phyloP scores from a whole-genome alignment of 1,140 invertebrate genomes.

The Globodera rostochiensis region DNA sequence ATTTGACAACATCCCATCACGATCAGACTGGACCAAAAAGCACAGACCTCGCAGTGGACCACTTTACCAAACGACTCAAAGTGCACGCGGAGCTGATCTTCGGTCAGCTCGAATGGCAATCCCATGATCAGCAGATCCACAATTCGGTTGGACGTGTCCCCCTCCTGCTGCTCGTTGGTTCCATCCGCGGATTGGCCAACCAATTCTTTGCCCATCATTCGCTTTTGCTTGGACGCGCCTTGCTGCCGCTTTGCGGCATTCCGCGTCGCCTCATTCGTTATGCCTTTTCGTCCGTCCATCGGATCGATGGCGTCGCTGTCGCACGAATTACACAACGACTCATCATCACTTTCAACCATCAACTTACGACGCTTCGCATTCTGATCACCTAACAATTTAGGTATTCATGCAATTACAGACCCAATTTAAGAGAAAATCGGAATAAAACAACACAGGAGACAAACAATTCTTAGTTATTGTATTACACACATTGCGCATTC shows the following conservation, averaged over 20 bases:
- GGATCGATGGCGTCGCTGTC: slow-evolving; percentile 55
- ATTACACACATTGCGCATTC: slow-evolving; percentile 1
- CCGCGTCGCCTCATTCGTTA: slow-evolving; percentile 8
- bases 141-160: slow-evolving; percentile 6
- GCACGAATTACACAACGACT: slow-evolving; percentile 50
- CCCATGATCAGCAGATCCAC: slow-evolving; percentile 62
- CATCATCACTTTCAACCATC: slow-evolving; percentile 47
- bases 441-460: too few species aligned
- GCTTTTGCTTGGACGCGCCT: slow-evolving; percentile 20
- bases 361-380: slow-evolving; percentile 61
- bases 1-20: too few species aligned
- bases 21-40: neutral
- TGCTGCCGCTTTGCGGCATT: slow-evolving; percentile 19
- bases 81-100: slow-evolving; percentile 68
- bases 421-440: neutral
- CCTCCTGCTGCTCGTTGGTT: slow-evolving; percentile 13
- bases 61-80: slow-evolving; percentile 70
- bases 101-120: slow-evolving; percentile 68
- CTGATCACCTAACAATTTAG: slow-evolving; percentile 49
- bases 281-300: slow-evolving; percentile 34
- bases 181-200: neutral
- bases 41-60: slow-evolving; percentile 68
- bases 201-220: slow-evolving; percentile 28
- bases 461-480: too few species aligned
- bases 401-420: slow-evolving; percentile 11